These are phyloP conservation scores for Sturnira hondurensis DNA, from an alignment of 2,113 vertebrate species.

Conservation along the genomic window DNA sequence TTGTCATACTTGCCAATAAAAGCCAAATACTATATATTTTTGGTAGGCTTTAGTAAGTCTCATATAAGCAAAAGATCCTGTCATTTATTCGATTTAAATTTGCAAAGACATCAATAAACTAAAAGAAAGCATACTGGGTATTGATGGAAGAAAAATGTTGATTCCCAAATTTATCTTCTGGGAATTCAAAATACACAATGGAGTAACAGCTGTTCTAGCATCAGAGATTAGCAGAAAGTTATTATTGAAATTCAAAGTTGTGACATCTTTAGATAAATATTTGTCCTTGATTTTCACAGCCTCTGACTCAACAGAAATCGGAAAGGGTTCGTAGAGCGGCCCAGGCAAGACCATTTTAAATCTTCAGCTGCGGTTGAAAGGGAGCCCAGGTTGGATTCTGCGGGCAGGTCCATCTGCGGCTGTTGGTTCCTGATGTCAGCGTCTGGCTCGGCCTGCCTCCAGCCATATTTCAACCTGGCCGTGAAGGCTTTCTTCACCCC, in stretches of 20 bases:
- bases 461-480: not conserved
- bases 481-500: not conserved
- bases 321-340: slow-evolving; percentile 39
- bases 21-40: slow-evolving; percentile 1
- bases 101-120: slow-evolving; percentile 27
- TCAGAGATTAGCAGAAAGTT: slow-evolving; percentile 64
- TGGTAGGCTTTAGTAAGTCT: not conserved
- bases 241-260: slow-evolving; percentile 68
- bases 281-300: slow-evolving; percentile 69
- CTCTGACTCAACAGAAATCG: slow-evolving; percentile 61
- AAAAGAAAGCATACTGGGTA: slow-evolving; percentile 20
- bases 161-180: slow-evolving; percentile 36
- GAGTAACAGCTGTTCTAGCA: slow-evolving; percentile 54
- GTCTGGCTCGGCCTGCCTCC: not conserved
- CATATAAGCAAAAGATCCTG: not conserved
- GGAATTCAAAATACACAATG: slow-evolving; percentile 62
- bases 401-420: not conserved
- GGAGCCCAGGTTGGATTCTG: not conserved
- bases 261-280: slow-evolving; percentile 73
- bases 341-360: slow-evolving; percentile 19
- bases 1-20: not conserved
- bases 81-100: slow-evolving; percentile 24
- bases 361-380: not conserved
- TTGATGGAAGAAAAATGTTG: not conserved
- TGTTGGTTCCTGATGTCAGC: not conserved